Conservation (phyloP, 2,113 vertebrate species). For the Pseudonaja textilis region DNA sequence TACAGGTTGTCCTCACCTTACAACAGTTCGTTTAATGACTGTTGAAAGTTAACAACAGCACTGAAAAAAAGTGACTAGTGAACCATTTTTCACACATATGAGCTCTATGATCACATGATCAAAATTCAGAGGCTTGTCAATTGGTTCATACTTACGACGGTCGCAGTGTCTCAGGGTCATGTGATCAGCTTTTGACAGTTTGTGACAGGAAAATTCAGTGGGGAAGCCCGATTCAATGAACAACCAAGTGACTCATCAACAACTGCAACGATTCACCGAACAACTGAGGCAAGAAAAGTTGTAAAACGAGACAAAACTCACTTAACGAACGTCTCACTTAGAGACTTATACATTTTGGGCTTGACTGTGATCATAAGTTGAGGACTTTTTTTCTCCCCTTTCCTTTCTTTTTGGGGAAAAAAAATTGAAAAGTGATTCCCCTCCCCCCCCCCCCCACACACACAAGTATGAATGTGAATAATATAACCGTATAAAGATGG, state of each 20-base stretch:
- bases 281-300: neutral
- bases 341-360: neutral
- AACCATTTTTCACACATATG: too few relatives aligned
- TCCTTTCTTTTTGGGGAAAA: too few relatives aligned
- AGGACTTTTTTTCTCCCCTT: neutral
- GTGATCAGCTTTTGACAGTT: neutral
- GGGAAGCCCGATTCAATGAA: neutral
- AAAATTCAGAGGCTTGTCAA: too few relatives aligned
- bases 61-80: too few relatives aligned
- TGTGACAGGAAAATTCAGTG: neutral
- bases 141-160: neutral
- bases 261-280: neutral
- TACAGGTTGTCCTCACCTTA: too few relatives aligned
- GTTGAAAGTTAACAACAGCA: too few relatives aligned
- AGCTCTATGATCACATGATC: too few relatives aligned
- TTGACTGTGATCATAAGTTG: neutral
- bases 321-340: neutral
- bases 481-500: neutral
- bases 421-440: too few relatives aligned
- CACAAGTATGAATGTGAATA: neutral
- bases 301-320: neutral
- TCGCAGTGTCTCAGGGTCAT: neutral
- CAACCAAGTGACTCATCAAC: neutral
- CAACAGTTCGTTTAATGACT: too few relatives aligned
- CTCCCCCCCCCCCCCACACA: neutral